Evolutionary conservation across 1,140 invertebrate species (phyloP).

Genomic region (Apis laboriosa): DNA sequence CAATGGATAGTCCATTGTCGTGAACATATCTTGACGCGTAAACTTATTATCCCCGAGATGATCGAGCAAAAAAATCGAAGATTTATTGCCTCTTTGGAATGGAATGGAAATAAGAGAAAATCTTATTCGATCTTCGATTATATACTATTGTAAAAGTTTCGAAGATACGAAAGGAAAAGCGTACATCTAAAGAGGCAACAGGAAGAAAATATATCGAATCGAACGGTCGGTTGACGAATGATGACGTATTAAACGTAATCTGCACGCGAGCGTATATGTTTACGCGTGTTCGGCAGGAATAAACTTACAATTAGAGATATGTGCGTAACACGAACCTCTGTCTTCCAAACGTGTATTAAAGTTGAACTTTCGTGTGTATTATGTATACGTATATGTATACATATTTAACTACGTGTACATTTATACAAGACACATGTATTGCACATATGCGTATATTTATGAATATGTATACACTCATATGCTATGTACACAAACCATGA

Average conservation of each 20-base stretch:
- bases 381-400: constrained; percentile 62
- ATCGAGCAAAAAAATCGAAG: background rate
- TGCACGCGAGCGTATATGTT: constrained; percentile 15
- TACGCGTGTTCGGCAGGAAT: constrained; percentile 44
- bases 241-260: constrained; percentile 52
- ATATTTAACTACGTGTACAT: constrained; percentile 39
- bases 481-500: background rate
- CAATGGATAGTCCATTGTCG: constrained; percentile 22
- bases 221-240: constrained; percentile 14
- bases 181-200: too few relatives aligned
- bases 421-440: background rate
- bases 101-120: background rate
- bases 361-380: constrained; percentile 68
- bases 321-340: constrained; percentile 74
- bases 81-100: too few relatives aligned
- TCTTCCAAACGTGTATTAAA: constrained; percentile 79
- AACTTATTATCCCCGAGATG: background rate
- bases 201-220: background rate
- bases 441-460: background rate
- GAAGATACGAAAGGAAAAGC: background rate
- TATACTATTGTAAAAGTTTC: too few relatives aligned
- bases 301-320: constrained; percentile 66
- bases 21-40: constrained; percentile 1
- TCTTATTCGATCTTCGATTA: background rate
- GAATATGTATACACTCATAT: background rate